Evolutionary conservation across 2,113 vertebrate genomes (phyloP).

Genomic region (human): GRCh38 chr1:245848501-245849000

Average conservation of each 20-base stretch:
- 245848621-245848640: too few relatives aligned
- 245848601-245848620: too few relatives aligned
- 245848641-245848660: too few relatives aligned
- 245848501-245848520: too few relatives aligned
- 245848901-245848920: not conserved
- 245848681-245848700: too few relatives aligned
- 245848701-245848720: too few relatives aligned
- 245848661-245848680: too few relatives aligned
- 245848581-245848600: too few relatives aligned
- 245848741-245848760: not conserved
- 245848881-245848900: not conserved
- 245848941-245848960: not conserved
- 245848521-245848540: too few relatives aligned
- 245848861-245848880: not conserved
- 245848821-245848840: not conserved
- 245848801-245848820: not conserved
- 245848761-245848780: not conserved
- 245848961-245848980: not conserved
- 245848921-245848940: not conserved
- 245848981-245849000: not conserved
- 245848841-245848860: not conserved
- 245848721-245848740: not conserved
- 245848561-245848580: too few relatives aligned
- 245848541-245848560: too few relatives aligned
- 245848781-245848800: not conserved